Evolutionary conservation across 2,113 vertebrate genomes (phyloP).

Genomic region (Anhinga anhinga): DNA sequence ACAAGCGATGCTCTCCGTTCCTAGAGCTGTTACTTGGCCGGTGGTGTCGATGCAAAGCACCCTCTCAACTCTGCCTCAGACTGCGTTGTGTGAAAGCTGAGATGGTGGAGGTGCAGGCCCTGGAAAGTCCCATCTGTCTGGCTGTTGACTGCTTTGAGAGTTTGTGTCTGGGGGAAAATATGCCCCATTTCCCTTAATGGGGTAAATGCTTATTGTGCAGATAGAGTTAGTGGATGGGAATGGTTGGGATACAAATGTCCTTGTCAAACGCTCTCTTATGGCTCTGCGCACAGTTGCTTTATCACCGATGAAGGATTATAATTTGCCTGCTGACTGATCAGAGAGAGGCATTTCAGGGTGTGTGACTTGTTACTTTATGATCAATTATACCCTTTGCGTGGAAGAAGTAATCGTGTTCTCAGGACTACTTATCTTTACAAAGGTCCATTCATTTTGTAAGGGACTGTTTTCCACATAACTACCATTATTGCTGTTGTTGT

Average conservation of each 20-base stretch:
- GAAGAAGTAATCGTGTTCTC: neutral
- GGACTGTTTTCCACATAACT: neutral
- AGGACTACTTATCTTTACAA: neutral
- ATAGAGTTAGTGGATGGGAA: neutral
- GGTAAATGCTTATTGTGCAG: neutral
- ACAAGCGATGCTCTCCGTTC: rapidly evolving
- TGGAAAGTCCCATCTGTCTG: neutral
- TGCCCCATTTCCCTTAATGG: rapidly evolving
- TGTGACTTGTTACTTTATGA: neutral
- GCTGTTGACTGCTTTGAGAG: neutral
- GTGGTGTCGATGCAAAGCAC: neutral
- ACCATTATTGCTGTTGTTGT: neutral
- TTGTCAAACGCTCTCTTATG: rapidly evolving
- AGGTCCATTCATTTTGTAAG: neutral
- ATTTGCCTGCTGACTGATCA: neutral
- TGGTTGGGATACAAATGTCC: neutral
- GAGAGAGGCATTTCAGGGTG: neutral
- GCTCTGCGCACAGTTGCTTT: rapidly evolving
- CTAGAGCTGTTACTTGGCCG: rapidly evolving
- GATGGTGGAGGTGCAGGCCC: neutral
- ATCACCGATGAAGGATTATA: neutral
- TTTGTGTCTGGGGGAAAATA: neutral
- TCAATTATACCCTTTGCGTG: neutral
- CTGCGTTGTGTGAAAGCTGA: neutral
- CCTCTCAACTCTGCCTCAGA: rapidly evolving